phyloP scores from a whole-genome alignment of 1,140 invertebrate species.

The Galleria mellonella region DNA sequence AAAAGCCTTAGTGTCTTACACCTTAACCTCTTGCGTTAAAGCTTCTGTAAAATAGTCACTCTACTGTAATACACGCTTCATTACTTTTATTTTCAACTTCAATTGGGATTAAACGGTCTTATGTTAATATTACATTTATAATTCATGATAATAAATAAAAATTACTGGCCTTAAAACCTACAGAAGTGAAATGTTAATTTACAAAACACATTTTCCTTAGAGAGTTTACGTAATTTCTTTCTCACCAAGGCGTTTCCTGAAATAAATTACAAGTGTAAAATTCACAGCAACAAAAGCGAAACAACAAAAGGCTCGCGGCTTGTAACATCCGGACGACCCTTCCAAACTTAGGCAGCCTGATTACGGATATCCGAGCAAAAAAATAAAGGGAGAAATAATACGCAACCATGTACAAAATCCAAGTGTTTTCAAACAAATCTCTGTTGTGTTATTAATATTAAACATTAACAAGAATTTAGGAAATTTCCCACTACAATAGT shows the following conservation, averaged over 20 bases:
- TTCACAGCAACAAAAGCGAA: conserved; percentile 71
- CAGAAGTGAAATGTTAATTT: conserved; percentile 61
- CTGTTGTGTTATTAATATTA: neutral
- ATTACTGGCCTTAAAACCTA: conserved; percentile 38
- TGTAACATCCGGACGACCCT: conserved; percentile 69
- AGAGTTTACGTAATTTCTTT: conserved; percentile 72
- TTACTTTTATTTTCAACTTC: too few species aligned
- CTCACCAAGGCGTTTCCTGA: conserved; percentile 68
- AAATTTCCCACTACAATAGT: too few species aligned
- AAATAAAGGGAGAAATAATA: conserved; percentile 56
- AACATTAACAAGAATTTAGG: conserved; percentile 1
- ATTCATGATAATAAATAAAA: conserved; percentile 22
- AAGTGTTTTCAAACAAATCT: conserved; percentile 45
- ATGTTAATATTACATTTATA: conserved; percentile 1
- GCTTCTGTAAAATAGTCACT: too few species aligned
- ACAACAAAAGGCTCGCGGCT: conserved; percentile 71
- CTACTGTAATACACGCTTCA: too few species aligned
- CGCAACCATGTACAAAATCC: conserved; percentile 37
- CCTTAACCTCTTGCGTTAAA: too few species aligned
- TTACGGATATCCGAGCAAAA: conserved; percentile 71
- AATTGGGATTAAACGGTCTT: too few species aligned
- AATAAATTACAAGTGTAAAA: conserved; percentile 74
- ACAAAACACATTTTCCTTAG: conserved; percentile 70
- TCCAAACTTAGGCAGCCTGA: conserved; percentile 70
- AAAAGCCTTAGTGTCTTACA: too few species aligned